A percentile compares a stretch with the other conserved stretches of the same genome.
These are phyloP conservation scores for Habrosyne pyritoides DNA, from an alignment of 2,888 invertebrate genomes.

Conservation along the genomic window DNA sequence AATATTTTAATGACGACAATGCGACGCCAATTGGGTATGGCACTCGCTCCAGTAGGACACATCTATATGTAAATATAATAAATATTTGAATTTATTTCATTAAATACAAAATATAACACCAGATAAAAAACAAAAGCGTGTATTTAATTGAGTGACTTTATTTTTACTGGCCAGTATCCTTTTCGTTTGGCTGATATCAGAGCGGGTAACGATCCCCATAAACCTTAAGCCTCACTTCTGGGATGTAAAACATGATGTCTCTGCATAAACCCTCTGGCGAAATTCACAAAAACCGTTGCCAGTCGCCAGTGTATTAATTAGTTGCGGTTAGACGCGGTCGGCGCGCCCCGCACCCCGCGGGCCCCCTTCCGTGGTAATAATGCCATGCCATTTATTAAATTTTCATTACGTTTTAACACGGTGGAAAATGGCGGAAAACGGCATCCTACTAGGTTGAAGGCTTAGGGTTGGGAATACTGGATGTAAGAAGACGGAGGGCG, in stretches of 20 bases:
- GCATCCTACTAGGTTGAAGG: background rate
- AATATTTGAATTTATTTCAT: too few relatives aligned
- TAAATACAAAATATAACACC: too few relatives aligned
- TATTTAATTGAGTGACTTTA: too few relatives aligned
- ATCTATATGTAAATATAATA: too few relatives aligned
- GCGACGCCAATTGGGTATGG: too few relatives aligned
- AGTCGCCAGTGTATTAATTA: conserved; percentile 34
- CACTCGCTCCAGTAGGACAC: too few relatives aligned
- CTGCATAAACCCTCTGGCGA: background rate
- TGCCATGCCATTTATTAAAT: conserved; percentile 33
- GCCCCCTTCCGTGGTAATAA: conserved; percentile 20
- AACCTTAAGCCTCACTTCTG: background rate
- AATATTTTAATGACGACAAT: too few relatives aligned
- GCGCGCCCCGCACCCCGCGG: conserved; percentile 1
- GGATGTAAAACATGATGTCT: background rate
- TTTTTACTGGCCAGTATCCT: background rate
- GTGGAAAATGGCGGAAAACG: background rate
- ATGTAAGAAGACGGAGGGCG: background rate
- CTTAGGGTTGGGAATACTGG: background rate
- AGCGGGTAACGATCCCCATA: background rate
- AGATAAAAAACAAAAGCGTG: too few relatives aligned
- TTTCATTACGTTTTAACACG: conserved; percentile 26
- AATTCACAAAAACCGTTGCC: conserved; percentile 9
- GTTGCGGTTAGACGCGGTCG: conserved; percentile 22
- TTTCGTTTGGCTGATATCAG: background rate